Evolutionary conservation across 2,888 invertebrate species (phyloP).

Genomic region (Stomorhina lunata): DNA sequence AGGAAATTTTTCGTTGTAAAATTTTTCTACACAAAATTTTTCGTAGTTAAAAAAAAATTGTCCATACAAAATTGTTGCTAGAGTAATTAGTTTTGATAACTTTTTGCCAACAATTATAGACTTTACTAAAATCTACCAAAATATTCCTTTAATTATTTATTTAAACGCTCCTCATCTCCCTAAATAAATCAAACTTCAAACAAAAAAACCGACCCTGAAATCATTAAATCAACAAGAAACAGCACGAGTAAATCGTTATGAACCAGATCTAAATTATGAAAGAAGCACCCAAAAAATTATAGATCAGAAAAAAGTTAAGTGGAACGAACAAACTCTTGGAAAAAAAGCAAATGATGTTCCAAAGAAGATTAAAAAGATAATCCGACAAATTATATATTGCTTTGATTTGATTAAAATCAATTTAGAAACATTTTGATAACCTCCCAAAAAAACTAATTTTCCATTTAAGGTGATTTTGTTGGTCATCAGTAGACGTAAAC

Average conservation of each 20-base stretch:
- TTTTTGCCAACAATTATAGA: no score
- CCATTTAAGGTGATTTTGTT: background rate
- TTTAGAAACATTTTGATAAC: background rate
- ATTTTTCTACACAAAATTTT: no score
- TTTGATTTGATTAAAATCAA: slow-evolving; percentile 27
- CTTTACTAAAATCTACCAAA: background rate
- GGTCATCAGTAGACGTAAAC: background rate
- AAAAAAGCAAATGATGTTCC: background rate
- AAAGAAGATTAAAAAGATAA: slow-evolving; percentile 35
- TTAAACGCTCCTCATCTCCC: background rate
- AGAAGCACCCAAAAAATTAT: no score
- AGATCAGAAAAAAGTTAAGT: background rate
- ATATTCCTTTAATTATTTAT: background rate
- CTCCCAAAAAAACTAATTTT: background rate
- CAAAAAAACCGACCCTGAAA: slow-evolving; percentile 7
- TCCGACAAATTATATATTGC: slow-evolving; percentile 8
- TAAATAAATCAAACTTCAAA: slow-evolving; percentile 25
- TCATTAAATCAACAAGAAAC: background rate
- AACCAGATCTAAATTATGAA: background rate
- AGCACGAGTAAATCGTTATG: background rate
- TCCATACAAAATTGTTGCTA: no score
- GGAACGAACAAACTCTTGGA: no score
- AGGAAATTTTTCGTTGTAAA: no score
- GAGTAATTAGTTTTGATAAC: no score
- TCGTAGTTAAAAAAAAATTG: no score